Base-by-base conservation (phyloP, 2,888 invertebrate species). In the Eulithis testata region DNA sequence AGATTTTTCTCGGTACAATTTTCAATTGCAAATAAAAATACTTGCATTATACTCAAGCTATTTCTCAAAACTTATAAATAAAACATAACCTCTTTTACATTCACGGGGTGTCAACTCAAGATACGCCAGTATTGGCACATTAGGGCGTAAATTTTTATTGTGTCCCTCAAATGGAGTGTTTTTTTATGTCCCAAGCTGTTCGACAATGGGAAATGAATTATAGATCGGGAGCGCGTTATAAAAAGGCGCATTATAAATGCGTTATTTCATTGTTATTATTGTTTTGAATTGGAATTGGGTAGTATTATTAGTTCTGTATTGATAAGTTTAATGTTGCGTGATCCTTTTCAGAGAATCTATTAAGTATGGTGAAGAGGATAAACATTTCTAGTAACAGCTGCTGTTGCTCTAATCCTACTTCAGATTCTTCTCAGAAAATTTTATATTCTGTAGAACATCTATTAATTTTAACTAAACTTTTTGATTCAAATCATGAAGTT, bases 81-180 rank as follows among this genome's bases (percentile, higher is more conserved):
- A 79, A 72, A 69, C 73, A 80, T 75, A 50, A 60, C 64, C 68
- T 70, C 56, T 72, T 74, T 75, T 76, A 76, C 70, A 73, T 74
- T 75, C 72, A 66, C 63, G 69, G 70, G 73, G 75, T 78, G 79
- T 76, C 77, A 73, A 73, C 77, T 72, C 70, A 73, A 57, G 65
- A 62, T 60, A 63, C 56, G 60, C 67, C 66, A 73, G 70, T 79
- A 76, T 79, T 78, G 66, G 73, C 72, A 71, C 67, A 74, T 77
- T 79, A 78, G 73, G 75, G 77, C 73, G 70, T 66, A 64, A 66
- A 66, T 68, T 66, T 76, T 70, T 72, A 76, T 79, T 82, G 74
- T 83, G 76, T 81, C 78, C 81, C 80, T 84, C 78, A 79, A 84
- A 84, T 84, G 82, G 75, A 77, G 79, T 76, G 81, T 74, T 79